phyloP scores from a whole-genome alignment of 2,113 vertebrate genomes.

The Calidris pugnax region DNA sequence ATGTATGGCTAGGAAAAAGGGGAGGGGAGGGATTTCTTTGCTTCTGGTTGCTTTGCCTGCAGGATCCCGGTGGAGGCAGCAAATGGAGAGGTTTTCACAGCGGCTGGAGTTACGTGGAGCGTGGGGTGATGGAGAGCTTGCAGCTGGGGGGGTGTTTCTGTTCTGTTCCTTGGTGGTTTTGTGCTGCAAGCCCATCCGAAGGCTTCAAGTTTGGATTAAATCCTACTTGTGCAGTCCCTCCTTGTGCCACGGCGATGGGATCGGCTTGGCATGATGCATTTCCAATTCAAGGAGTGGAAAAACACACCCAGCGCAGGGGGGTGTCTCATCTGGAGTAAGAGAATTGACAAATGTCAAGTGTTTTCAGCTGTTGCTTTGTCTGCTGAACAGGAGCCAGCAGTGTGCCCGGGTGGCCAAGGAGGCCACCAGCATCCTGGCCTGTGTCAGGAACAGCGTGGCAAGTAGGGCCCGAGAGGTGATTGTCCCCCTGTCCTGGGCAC shows the following conservation, averaged over 20 bases:
- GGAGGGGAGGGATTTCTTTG: not conserved
- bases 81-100: accelerated
- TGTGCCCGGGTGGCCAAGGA: no score
- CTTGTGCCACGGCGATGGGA: no score
- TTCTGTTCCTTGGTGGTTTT: not conserved
- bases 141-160: not conserved
- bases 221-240: not conserved
- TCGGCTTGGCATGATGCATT: not conserved
- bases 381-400: no score
- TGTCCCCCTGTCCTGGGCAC: no score
- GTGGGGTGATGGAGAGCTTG: not conserved
- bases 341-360: not conserved
- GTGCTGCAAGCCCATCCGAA: not conserved
- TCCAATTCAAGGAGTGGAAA: not conserved
- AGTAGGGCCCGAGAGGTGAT: no score
- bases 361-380: slow-evolving; percentile 5
- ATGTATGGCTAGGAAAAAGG: not conserved
- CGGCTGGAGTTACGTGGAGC: not conserved
- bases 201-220: not conserved
- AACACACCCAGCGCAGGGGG: accelerated
- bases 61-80: not conserved
- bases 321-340: not conserved
- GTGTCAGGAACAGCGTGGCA: no score
- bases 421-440: no score
- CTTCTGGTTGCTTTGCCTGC: not conserved